A percentile compares a stretch with the other conserved stretches of the same genome.
Evolutionary conservation across 37 sponge, comb jelly and placozoan species (phyloP).

Genomic region (Ianthella basta): DNA sequence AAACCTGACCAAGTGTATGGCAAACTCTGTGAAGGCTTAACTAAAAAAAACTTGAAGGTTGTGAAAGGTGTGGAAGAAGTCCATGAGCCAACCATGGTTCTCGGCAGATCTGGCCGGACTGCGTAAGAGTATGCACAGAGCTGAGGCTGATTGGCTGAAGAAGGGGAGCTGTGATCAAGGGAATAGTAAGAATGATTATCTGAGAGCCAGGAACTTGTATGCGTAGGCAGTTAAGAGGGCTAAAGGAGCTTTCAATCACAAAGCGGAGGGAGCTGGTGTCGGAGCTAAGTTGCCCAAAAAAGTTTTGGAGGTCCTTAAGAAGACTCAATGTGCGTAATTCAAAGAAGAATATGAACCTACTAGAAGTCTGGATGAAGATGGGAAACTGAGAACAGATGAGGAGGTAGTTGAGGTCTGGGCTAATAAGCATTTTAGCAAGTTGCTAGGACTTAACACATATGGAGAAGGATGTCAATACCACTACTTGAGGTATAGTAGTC

Average conservation of each 20-base stretch:
- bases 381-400: slow-evolving; percentile 21
- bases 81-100: slow-evolving; percentile 30
- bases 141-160: slow-evolving; percentile 24
- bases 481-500: slow-evolving; percentile 2
- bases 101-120: slow-evolving; percentile 9
- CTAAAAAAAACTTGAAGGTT: slow-evolving; percentile 23
- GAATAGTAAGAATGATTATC: slow-evolving; percentile 17
- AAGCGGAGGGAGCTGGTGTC: slow-evolving; percentile 28
- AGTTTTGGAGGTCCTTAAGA: slow-evolving; percentile 27
- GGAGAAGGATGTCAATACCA: slow-evolving; percentile 27
- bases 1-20: slow-evolving; percentile 23
- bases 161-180: slow-evolving; percentile 29
- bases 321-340: slow-evolving; percentile 18
- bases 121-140: slow-evolving; percentile 30
- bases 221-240: slow-evolving; percentile 25
- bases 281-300: slow-evolving; percentile 24
- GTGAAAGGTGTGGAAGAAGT: slow-evolving; percentile 32
- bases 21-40: slow-evolving; percentile 24
- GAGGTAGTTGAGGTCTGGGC: slow-evolving; percentile 22
- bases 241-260: too few species aligned
- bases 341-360: slow-evolving; percentile 21
- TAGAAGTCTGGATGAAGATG: slow-evolving; percentile 24
- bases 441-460: slow-evolving; percentile 25
- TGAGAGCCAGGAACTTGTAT: slow-evolving; percentile 21
- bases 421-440: slow-evolving; percentile 26